Conservation (phyloP, 1,140 invertebrate species). For the Drosophila orosa region DNA sequence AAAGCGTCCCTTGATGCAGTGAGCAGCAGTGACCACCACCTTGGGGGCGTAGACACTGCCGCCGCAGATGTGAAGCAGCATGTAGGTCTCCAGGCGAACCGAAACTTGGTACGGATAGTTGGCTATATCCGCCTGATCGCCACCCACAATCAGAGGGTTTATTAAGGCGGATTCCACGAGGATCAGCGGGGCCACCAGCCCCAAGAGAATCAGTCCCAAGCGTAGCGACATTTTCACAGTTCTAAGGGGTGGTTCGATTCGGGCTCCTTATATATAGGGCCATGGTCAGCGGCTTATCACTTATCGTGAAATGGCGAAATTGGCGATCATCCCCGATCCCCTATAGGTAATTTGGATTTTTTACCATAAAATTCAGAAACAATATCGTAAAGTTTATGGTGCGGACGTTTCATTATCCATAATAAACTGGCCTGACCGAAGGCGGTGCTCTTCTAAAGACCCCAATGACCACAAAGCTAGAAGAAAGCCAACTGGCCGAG, state of each 20-base stretch:
- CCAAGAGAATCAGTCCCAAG: slow-evolving; percentile 48
- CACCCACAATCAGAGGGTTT: slow-evolving; percentile 60
- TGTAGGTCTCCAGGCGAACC: slow-evolving; percentile 69
- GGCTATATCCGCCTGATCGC: slow-evolving; percentile 52
- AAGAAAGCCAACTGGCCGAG: slow-evolving; percentile 9
- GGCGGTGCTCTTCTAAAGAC: slow-evolving; percentile 47
- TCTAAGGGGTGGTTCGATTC: slow-evolving; percentile 8
- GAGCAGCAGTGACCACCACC: slow-evolving; percentile 86
- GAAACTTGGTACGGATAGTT: slow-evolving; percentile 71
- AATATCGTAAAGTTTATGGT: slow-evolving; percentile 46
- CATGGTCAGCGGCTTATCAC: slow-evolving; percentile 26
- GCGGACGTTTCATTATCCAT: slow-evolving; percentile 50
- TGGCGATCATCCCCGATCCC: slow-evolving; percentile 48
- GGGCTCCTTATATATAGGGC: slow-evolving; percentile 35
- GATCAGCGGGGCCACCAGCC: slow-evolving; percentile 28
- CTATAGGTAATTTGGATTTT: slow-evolving; percentile 47
- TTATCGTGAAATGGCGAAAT: slow-evolving; percentile 20
- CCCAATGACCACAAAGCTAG: slow-evolving; percentile 6
- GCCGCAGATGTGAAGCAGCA: slow-evolving; percentile 69
- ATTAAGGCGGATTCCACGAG: slow-evolving; percentile 41
- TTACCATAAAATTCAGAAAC: slow-evolving; percentile 37
- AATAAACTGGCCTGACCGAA: slow-evolving; percentile 27
- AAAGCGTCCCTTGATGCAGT: slow-evolving; percentile 84
- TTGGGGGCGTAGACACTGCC: slow-evolving; percentile 85
- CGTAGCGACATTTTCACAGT: slow-evolving; percentile 39